Conservation (phyloP, 37 sponge, comb jelly and placozoan species). For the Petrosia ficiformis region DNA sequence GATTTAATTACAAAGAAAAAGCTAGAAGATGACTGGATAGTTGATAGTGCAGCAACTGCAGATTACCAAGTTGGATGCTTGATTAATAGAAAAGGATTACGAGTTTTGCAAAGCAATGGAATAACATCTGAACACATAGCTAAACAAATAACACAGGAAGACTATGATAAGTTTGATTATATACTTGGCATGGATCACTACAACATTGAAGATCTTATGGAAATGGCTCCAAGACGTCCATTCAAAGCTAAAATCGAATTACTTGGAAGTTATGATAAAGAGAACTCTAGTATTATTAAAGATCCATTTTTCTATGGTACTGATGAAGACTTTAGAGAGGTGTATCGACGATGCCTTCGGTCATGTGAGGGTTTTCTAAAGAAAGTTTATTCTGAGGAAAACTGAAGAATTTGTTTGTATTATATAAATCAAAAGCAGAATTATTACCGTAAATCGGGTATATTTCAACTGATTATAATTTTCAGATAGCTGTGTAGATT, state of each 20-base stretch:
- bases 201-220: constrained; percentile 12
- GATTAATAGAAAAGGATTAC: constrained; percentile 12
- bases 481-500: too few relatives aligned
- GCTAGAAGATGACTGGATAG: constrained; percentile 8
- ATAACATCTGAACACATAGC: constrained; percentile 19
- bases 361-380: constrained; percentile 31
- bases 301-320: constrained; percentile 34
- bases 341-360: constrained; percentile 16
- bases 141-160: constrained; percentile 17
- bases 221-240: constrained; percentile 6
- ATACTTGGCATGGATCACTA: constrained; percentile 30
- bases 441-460: too few relatives aligned
- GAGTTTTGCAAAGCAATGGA: constrained; percentile 19
- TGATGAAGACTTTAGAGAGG: constrained; percentile 25
- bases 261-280: constrained; percentile 15
- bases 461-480: too few relatives aligned
- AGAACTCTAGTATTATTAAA: constrained; percentile 12
- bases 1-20: constrained; percentile 15
- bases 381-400: too few relatives aligned
- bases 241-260: constrained; percentile 10
- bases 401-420: too few relatives aligned
- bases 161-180: constrained; percentile 33
- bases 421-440: too few relatives aligned
- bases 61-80: constrained; percentile 20
- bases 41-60: constrained; percentile 43